These are phyloP conservation scores for Denticeps clupeoides DNA, from an alignment of 2,797 vertebrate species.

Conservation along the genomic window DNA sequence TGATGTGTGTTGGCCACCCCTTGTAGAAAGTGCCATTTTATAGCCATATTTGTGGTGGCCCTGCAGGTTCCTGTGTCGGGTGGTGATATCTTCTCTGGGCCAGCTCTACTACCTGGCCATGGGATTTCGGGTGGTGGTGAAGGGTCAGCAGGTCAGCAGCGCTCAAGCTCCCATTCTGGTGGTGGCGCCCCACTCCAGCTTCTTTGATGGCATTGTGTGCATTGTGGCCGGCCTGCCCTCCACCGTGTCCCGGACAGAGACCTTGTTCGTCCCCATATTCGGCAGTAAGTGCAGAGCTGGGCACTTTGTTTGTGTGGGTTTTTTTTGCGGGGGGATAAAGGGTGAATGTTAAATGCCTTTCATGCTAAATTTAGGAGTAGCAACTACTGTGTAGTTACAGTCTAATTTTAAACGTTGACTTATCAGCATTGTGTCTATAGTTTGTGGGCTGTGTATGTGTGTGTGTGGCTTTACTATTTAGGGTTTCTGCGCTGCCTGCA, in stretches of 20 bases:
- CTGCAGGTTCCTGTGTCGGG: conserved; percentile 52
- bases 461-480: conserved; percentile 33
- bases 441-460: conserved; percentile 5
- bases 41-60: background rate
- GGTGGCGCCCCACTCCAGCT: conserved; percentile 86
- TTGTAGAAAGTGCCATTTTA: too few species aligned
- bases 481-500: conserved; percentile 78
- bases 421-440: background rate
- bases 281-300: conserved; percentile 96
- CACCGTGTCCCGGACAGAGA: conserved; percentile 80
- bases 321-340: background rate
- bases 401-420: too few species aligned
- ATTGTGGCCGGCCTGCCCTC: conserved; percentile 80
- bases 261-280: conserved; percentile 70
- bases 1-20: too few species aligned
- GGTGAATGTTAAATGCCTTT: too few species aligned
- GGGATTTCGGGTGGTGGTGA: conserved; percentile 82
- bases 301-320: background rate
- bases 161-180: conserved; percentile 78
- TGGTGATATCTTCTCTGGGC: conserved; percentile 61
- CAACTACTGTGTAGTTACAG: too few species aligned
- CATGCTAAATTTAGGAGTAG: background rate
- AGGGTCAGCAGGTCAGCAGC: conserved; percentile 62
- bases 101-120: conserved; percentile 67
- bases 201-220: conserved; percentile 84